These are phyloP conservation scores for Leptogaster cylindrica DNA, from an alignment of 2,888 invertebrate genomes.

Conservation along the genomic window DNA sequence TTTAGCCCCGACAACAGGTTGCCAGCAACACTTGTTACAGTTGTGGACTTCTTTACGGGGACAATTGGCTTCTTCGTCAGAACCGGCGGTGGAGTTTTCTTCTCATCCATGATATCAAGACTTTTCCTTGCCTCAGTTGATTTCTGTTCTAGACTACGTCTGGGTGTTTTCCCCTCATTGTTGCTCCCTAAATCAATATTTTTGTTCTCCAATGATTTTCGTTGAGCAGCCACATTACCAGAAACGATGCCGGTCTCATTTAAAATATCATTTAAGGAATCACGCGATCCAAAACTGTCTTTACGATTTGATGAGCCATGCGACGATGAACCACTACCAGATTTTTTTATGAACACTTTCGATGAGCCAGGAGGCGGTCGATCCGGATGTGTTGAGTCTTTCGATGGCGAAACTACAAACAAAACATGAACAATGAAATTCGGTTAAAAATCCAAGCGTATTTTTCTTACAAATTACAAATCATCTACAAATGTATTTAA, in stretches of 20 bases:
- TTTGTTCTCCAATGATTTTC: slow-evolving; percentile 64
- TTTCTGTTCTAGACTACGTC: slow-evolving; percentile 48
- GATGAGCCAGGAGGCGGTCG: slow-evolving; percentile 62
- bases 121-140: slow-evolving; percentile 57
- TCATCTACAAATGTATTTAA: too few relatives aligned
- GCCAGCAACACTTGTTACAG: slow-evolving; percentile 66
- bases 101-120: slow-evolving; percentile 60
- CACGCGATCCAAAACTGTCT: slow-evolving; percentile 60
- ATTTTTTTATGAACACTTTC: slow-evolving; percentile 54
- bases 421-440: background rate
- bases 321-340: slow-evolving; percentile 54
- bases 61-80: slow-evolving; percentile 70
- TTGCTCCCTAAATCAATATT: slow-evolving; percentile 55
- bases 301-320: slow-evolving; percentile 55
- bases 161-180: slow-evolving; percentile 26
- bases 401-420: slow-evolving; percentile 52
- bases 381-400: slow-evolving; percentile 59
- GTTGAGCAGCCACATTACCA: slow-evolving; percentile 64
- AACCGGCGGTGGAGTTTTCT: slow-evolving; percentile 63
- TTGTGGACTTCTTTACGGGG: slow-evolving; percentile 73
- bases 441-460: background rate
- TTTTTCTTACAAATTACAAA: background rate
- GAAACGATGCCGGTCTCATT: slow-evolving; percentile 59
- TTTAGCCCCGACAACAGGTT: slow-evolving; percentile 69
- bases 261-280: slow-evolving; percentile 61